A percentile compares a stretch with the other conserved stretches of the same genome.
These are phyloP conservation scores for Ormyrus pomaceus DNA, from an alignment of 2,888 invertebrate species.

Conservation along the genomic window DNA sequence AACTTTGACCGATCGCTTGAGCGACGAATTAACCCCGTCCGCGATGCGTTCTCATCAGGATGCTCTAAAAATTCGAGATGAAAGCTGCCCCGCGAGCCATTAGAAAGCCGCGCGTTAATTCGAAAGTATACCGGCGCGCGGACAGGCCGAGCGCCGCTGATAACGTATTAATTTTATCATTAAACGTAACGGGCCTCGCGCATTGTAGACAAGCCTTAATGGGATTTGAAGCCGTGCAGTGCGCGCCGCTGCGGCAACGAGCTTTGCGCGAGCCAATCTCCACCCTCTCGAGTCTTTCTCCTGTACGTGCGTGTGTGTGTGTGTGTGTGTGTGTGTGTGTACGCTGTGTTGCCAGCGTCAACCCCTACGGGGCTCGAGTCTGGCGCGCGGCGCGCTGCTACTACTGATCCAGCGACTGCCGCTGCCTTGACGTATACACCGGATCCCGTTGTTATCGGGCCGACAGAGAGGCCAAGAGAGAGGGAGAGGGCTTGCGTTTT, in stretches of 20 bases:
- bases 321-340: background rate
- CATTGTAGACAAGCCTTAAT: conserved; percentile 38
- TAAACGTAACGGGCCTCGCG: background rate
- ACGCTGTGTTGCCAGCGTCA: background rate
- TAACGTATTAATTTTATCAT: conserved; percentile 17
- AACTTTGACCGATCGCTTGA: too few species aligned
- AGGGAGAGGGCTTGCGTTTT: background rate
- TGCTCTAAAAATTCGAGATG: too few species aligned
- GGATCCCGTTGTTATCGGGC: background rate
- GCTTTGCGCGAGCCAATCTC: background rate
- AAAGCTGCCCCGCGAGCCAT: too few species aligned
- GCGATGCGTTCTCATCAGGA: too few species aligned
- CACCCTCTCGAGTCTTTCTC: conserved; percentile 7
- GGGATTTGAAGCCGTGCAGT: conserved; percentile 17
- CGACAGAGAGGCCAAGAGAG: background rate
- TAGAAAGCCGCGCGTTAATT: too few species aligned
- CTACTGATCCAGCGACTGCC: background rate
- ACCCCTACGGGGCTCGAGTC: conserved; percentile 26
- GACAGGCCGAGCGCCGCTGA: too few species aligned
- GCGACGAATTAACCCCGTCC: too few species aligned
- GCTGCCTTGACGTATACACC: background rate
- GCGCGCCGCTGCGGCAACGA: background rate
- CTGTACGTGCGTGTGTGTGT: background rate
- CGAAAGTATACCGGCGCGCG: too few species aligned
- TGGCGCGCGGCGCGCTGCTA: conserved; percentile 16